These are phyloP conservation scores for Oreochromis grahami DNA, from an alignment of 2,797 vertebrate genomes.

Conservation along the genomic window DNA sequence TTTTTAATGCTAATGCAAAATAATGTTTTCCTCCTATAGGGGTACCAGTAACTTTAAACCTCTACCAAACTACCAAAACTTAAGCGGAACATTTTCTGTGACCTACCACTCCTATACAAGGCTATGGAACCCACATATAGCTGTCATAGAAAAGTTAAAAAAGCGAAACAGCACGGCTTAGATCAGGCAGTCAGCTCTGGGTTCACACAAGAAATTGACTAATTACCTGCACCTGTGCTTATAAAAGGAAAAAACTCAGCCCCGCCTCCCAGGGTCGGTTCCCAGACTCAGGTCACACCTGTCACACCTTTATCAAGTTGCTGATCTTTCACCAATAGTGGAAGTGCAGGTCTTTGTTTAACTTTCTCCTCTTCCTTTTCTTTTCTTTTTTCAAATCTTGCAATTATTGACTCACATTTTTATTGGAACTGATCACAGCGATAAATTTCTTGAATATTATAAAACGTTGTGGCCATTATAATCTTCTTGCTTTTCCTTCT, in stretches of 20 bases:
- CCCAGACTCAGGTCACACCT: background rate
- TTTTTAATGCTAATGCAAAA: background rate
- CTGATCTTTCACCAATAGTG: background rate
- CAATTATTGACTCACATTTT: background rate
- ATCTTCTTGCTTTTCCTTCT: fast-evolving
- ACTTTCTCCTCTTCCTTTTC: background rate
- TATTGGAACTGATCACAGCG: background rate
- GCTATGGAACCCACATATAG: background rate
- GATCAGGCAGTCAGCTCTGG: background rate
- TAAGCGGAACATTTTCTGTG: background rate
- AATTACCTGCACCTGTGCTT: background rate
- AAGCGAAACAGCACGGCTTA: background rate
- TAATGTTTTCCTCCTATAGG: background rate
- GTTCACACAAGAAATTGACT: background rate
- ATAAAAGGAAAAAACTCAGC: background rate
- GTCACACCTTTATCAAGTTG: background rate
- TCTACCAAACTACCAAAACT: background rate
- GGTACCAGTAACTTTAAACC: background rate
- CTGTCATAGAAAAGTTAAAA: fast-evolving
- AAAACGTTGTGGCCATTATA: background rate
- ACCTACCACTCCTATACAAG: background rate
- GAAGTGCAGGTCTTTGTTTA: background rate
- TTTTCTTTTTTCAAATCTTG: background rate
- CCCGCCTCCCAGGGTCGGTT: background rate
- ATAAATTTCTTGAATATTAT: background rate